Conservation (phyloP, 2,888 invertebrate species). For the Mesorhabditis sp. region DNA sequence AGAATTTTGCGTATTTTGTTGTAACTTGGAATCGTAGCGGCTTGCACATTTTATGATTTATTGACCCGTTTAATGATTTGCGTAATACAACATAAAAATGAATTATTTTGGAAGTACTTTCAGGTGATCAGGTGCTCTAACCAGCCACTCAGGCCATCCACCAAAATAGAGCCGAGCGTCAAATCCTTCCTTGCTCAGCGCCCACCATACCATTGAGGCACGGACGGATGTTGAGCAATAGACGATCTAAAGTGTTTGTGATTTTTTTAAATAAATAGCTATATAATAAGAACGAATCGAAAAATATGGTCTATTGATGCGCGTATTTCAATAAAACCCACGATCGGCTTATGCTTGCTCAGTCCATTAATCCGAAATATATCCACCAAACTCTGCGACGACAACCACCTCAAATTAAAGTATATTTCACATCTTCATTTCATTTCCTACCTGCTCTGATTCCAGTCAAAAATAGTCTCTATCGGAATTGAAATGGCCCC, state of each 20-base stretch:
- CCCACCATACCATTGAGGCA: conserved; percentile 52
- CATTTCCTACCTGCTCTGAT: not conserved
- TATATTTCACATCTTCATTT: not conserved
- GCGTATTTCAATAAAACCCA: not conserved
- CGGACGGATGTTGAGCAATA: conserved; percentile 46
- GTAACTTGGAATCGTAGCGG: no score
- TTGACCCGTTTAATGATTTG: no score
- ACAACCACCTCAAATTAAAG: not conserved
- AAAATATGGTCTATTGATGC: no score
- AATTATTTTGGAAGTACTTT: conserved; percentile 26
- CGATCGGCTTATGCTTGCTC: conserved; percentile 26
- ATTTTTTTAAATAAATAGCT: no score
- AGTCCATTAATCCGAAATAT: conserved; percentile 32
- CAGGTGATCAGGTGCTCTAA: conserved; percentile 52
- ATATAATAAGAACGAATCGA: no score
- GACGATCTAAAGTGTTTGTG: conserved; percentile 25
- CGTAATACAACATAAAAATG: no score
- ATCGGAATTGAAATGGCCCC: conserved; percentile 50
- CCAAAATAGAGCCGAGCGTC: conserved; percentile 51
- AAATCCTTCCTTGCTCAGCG: conserved; percentile 38
- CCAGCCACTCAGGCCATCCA: conserved; percentile 55
- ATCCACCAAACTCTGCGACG: not conserved
- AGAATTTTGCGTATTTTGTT: no score
- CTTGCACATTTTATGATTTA: no score
- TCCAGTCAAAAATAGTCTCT: conserved; percentile 26